These are phyloP conservation scores for Ctenopoma kingsleyae DNA, from an alignment of 2,797 vertebrate genomes.

Conservation along the genomic window DNA sequence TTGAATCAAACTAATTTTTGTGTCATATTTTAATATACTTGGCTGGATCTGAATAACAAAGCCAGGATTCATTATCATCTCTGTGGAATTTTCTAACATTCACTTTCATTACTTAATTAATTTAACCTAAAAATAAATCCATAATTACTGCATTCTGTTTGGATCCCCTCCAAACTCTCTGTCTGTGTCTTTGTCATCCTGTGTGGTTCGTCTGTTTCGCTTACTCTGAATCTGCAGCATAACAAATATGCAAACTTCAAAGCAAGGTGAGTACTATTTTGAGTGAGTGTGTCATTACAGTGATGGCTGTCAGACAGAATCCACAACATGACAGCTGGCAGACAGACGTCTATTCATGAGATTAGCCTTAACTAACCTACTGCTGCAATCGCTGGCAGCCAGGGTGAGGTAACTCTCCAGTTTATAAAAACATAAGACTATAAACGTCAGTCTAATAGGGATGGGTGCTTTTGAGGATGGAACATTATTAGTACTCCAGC, in stretches of 20 bases:
- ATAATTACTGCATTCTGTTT: conserved; percentile 6
- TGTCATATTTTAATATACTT: conserved; percentile 3
- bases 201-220: conserved; percentile 1
- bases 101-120: neutral
- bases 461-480: conserved; percentile 25
- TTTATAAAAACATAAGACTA: conserved; percentile 6
- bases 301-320: conserved; percentile 50
- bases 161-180: neutral
- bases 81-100: too few species aligned
- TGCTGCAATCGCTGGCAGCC: conserved; percentile 33
- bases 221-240: conserved; percentile 32
- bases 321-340: conserved; percentile 61
- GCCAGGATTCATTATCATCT: neutral
- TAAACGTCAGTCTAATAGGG: conserved; percentile 34
- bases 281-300: conserved; percentile 39
- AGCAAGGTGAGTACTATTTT: conserved; percentile 35
- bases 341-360: conserved; percentile 53
- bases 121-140: conserved; percentile 14
- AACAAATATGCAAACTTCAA: conserved; percentile 59
- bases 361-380: conserved; percentile 36
- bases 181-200: conserved; percentile 8
- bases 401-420: conserved; percentile 24
- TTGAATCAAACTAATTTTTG: neutral
- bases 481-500: conserved; percentile 41
- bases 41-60: neutral